These are phyloP conservation scores for Scyliorhinus canicula DNA, from an alignment of 2,797 vertebrate genomes.

Conservation along the genomic window DNA sequence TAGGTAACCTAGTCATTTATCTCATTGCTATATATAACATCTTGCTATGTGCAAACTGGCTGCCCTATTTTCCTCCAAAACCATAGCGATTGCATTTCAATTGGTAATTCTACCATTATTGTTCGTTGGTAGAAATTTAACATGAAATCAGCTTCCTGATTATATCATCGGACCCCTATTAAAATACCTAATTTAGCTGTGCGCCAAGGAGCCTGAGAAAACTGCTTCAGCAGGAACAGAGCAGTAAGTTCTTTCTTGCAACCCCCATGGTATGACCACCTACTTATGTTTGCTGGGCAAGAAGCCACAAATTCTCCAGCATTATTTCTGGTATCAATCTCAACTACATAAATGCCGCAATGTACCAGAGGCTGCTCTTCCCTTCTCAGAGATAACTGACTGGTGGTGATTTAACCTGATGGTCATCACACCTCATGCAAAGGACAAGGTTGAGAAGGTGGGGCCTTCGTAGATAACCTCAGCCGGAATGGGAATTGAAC, in stretches of 20 bases:
- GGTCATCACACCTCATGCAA: too few relatives aligned
- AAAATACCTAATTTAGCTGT: neutral
- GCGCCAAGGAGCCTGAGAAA: neutral
- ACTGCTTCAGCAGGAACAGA: neutral
- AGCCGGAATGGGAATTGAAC: too few relatives aligned
- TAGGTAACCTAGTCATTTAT: neutral
- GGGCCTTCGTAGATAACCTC: too few relatives aligned
- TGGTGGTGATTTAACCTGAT: too few relatives aligned
- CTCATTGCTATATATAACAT: neutral
- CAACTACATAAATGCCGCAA: slow-evolving; percentile 7
- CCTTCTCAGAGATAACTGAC: too few relatives aligned
- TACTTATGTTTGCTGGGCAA: neutral
- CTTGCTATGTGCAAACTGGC: neutral
- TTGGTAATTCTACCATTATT: neutral
- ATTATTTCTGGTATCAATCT: neutral
- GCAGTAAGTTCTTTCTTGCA: neutral
- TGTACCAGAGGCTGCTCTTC: too few relatives aligned
- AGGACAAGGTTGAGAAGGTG: too few relatives aligned
- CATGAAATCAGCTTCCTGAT: neutral
- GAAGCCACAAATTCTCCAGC: neutral
- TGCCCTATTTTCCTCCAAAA: neutral
- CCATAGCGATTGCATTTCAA: neutral
- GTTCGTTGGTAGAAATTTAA: neutral
- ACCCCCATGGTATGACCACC: neutral
- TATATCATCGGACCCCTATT: neutral